Base-by-base conservation (phyloP, 1,140 invertebrate genomes). In the Meteorus sp. region DNA sequence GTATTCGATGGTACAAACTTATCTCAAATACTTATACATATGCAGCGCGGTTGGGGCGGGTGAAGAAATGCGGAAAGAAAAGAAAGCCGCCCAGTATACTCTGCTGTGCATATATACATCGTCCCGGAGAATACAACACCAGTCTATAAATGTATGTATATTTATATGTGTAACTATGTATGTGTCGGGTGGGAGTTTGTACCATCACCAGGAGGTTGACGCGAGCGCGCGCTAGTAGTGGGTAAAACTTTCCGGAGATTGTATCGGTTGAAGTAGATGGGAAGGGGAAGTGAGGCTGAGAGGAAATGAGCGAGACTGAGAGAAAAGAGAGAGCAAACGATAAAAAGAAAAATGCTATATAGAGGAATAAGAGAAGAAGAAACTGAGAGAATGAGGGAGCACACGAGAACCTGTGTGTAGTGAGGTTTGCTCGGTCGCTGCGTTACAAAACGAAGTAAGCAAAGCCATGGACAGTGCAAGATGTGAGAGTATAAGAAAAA, bases 11-110 rank as follows among this genome's bases (percentile, higher is more conserved):
- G 35, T 39, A n/a, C n/a, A 39, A 51, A 51, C 23, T 33, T 31
- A 33, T 51, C 29, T 51, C 23, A 51, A 33, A 51, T n/a, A 48
- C 45, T 20, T 33, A 29, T 51, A 33, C 15, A 29, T 51, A n/a
- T n/a, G n/a, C n/a, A n/a, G n/a, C n/a, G n/a, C 35, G 29, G 6
- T 6, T 31, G 8, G 29, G 15, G 25, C 29, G 48, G 29, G n/a
- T n/a, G 56, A 58, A 58, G 56, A 58, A 58, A 58, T 58, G 47
- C 56, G 56, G 44, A 50, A 60, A 55, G 53, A 35, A 59, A 55
- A 55, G 51, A 60, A 60, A 60, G 52, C 56, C 19, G 50, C 5
- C n/a, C 9, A 39, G 15, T 35, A 39, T 2, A 4, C 19, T 11
- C 37, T 29, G n/a, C n/a, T 44, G 53, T 51, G 47, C n/a, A 56